Conservation (phyloP, 37 sponge, comb jelly and placozoan genomes). For the Sycon ciliatum region DNA sequence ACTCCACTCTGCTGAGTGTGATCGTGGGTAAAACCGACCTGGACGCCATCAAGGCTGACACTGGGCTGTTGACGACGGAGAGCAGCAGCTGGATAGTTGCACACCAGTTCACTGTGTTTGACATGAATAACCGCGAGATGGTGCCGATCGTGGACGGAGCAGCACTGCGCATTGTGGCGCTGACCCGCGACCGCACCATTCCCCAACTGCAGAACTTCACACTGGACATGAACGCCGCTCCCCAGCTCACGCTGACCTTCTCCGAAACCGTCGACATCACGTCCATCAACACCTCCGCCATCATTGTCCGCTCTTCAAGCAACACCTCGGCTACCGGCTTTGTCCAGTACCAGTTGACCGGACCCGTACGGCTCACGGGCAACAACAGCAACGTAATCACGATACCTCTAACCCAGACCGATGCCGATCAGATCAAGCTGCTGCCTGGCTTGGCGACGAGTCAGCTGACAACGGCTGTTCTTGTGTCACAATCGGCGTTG, state of each 20-base stretch:
- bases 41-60: constrained; percentile 44
- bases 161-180: neutral
- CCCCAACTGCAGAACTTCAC: constrained; percentile 38
- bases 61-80: constrained; percentile 22
- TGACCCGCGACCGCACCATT: neutral
- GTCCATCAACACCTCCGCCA: no score
- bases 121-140: neutral
- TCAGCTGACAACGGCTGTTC: no score
- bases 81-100: constrained; percentile 42
- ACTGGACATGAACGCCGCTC: constrained; percentile 42
- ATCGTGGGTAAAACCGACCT: constrained; percentile 36
- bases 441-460: no score
- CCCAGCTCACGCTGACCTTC: constrained; percentile 47
- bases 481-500: no score
- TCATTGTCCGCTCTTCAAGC: no score
- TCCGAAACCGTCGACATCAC: constrained; percentile 50
- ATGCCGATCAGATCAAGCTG: no score
- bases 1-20: constrained; percentile 38
- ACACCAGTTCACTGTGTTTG: neutral
- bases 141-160: neutral
- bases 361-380: no score
- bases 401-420: no score
- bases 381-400: no score
- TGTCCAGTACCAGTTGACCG: no score
- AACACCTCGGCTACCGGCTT: no score